Evolutionary conservation across 2,113 vertebrate species (phyloP), one percentile per base, ranked within the genome.

Genomic region (Clinocottus analis): DNA sequence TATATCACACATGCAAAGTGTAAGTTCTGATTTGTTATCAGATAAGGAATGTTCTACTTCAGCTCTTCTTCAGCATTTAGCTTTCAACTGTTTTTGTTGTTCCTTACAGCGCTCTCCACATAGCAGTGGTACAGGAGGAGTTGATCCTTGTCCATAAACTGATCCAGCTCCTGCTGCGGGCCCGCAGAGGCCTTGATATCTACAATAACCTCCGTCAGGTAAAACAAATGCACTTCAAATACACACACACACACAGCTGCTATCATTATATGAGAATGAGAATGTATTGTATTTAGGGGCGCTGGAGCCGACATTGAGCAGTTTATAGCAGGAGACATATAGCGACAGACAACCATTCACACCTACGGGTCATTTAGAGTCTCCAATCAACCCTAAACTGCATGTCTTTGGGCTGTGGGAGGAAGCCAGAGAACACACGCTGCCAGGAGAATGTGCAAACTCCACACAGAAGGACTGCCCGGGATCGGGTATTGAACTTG

Each of bases 171-270:
- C 92, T 97, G 76, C 70, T 75, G 9, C 76, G 69, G 6, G 95
- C 92, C 1, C 84, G 62, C 62, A 94, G 74, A 53, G 79, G 94
- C 29, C 82, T 97, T 19, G 96, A 98, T 11, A 89, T 94, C 62
- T 96, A 95, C 89, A 98, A 98, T 90, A 95, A 97, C 89, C 92
- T 97, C 3, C 90, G 95, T 53, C 97, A 98, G 96, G 97, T 98
- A 81, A 94, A 82, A 41, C 41, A 59, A 71, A 75, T 53, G 17
- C 21, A 41, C 43, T 55, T 67, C 33, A 67, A n/a, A 77, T 61
- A 31, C 71, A 76, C 43, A 66, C 39, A 75, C 17, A 35, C 45
- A 21, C 59, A 73, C 35, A 66, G 21, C 5, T 11, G 29, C 29
- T 31, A 31, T 31, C 29, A 31, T 31, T 31, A 31, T 31, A 31